Percentiles rank a stretch among this genome's conserved stretches.
These are phyloP conservation scores for Drosophila mulleri DNA, from an alignment of 2,888 invertebrate genomes.

Conservation along the genomic window DNA sequence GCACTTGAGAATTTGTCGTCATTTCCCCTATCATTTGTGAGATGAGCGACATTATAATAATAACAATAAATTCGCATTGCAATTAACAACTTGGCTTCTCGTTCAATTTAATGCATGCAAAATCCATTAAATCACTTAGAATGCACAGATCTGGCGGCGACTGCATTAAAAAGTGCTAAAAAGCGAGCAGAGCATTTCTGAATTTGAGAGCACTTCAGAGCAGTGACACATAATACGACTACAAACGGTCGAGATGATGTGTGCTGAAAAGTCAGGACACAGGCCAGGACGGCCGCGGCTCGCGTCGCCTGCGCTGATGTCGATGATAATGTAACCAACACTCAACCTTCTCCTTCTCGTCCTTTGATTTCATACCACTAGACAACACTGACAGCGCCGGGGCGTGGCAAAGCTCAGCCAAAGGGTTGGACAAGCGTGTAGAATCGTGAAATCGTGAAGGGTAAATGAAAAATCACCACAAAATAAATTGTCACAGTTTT, in stretches of 20 bases:
- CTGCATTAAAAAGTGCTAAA: constrained; percentile 55
- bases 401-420: constrained; percentile 38
- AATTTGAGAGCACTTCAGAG: constrained; percentile 70
- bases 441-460: constrained; percentile 33
- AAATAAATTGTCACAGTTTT: constrained; percentile 77
- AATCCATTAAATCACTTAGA: constrained; percentile 81
- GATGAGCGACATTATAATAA: constrained; percentile 36
- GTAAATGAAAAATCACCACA: constrained; percentile 23
- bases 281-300: constrained; percentile 35
- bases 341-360: constrained; percentile 54
- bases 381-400: constrained; percentile 8
- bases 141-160: constrained; percentile 41
- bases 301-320: constrained; percentile 45
- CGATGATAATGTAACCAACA: constrained; percentile 77
- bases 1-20: constrained; percentile 56
- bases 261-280: constrained; percentile 42
- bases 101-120: constrained; percentile 68
- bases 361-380: background rate
- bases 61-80: constrained; percentile 69
- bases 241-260: constrained; percentile 67
- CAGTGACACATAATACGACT: constrained; percentile 79
- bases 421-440: constrained; percentile 69
- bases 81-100: constrained; percentile 70
- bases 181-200: constrained; percentile 25
- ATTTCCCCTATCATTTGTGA: constrained; percentile 51